Evolutionary conservation across 2,888 invertebrate species (phyloP), one percentile per base, ranked within the genome.

Genomic region (Patella pellucida): DNA sequence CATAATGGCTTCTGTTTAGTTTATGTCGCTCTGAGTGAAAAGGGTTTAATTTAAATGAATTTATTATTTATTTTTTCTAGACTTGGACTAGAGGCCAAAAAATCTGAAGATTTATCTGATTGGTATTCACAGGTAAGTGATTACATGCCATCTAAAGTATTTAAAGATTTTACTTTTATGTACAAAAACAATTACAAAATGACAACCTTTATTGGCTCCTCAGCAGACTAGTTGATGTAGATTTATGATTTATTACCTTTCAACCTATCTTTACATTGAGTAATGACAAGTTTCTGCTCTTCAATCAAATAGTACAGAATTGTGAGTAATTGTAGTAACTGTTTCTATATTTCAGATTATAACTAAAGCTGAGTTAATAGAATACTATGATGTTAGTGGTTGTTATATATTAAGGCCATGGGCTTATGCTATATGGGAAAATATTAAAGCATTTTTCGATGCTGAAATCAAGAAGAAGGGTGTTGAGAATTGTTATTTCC

Each of bases 321-420:
- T 41, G 41, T 41, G 9, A 41, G 41, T 41, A 9, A 41, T 41
- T 41, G 1, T 41, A 41, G 9, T 41, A 9, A 41, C 41, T 41
- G 41, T 41, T 41, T 41, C 9, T 41, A 41, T 41, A 41, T 76
- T 76, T 3, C 78, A 93, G 92, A 94, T 95, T 11, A 93, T 95
- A 78, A 96, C 95, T 0, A 97, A 97, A 91, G 95, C 97, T 69
- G 99, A 99, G 92, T 94, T 99, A 94, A 99, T 99, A 75, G 99
- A 99, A 90, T 99, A 99, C 92, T 99, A 99, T 90, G 98, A 99
- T 91, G 97, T 99, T 5, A 98, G 98, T 73, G 99, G 99, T 0
- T 99, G 99, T 91, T 99, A 99, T 91, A 97, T 99, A 86, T 93
- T 99, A 73, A 94, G 99, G 27, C 99, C 98, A 14, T 99, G 99